phyloP scores from a whole-genome alignment of 2,113 vertebrate species.

The Eurystomus gularis region DNA sequence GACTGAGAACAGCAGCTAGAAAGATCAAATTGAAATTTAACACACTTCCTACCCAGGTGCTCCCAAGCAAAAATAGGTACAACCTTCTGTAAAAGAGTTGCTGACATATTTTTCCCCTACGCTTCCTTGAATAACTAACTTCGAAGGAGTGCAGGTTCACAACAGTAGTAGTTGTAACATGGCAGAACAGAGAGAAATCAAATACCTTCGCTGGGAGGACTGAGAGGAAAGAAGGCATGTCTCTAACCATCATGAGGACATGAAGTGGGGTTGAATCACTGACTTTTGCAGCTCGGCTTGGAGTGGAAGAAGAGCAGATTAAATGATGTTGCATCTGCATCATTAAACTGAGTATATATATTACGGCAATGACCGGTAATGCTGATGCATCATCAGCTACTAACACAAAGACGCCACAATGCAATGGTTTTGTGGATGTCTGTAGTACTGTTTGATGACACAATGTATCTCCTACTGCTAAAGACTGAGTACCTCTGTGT shows the following conservation, averaged over 20 bases:
- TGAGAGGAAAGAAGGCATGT: neutral
- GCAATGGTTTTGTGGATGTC: neutral
- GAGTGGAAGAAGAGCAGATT: neutral
- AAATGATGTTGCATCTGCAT: neutral
- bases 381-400: neutral
- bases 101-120: neutral
- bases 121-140: neutral
- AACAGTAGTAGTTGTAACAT: neutral
- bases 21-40: neutral
- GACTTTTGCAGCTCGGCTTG: neutral
- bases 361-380: neutral
- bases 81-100: rapidly evolving
- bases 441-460: neutral
- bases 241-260: neutral
- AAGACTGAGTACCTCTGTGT: neutral
- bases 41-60: neutral
- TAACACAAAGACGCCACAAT: neutral
- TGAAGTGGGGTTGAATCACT: neutral
- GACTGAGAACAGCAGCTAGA: neutral
- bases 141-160: neutral
- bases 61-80: neutral
- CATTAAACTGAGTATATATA: neutral
- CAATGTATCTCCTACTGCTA: neutral
- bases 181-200: neutral
- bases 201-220: neutral